Percentiles rank a stretch among this genome's conserved stretches.
Evolutionary conservation across 2,797 vertebrate genomes (phyloP).

Genomic region (Hypotaenidia philippensis): DNA sequence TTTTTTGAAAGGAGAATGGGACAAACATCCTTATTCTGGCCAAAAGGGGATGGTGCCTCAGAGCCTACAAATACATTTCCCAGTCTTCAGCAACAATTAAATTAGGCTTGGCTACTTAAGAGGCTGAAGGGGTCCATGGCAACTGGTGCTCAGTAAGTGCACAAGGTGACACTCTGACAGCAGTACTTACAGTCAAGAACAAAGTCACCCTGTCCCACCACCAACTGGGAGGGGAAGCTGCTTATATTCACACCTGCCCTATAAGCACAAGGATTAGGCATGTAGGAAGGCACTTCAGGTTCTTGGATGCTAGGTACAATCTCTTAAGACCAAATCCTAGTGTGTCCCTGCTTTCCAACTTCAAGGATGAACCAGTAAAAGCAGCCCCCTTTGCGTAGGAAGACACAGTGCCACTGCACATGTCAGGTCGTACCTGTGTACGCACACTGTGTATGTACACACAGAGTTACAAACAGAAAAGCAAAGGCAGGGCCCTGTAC

Average conservation of each 20-base stretch:
- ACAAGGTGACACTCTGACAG: neutral
- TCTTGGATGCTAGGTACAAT: neutral
- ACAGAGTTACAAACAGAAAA: neutral
- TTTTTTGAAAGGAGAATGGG: neutral
- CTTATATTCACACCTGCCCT: neutral
- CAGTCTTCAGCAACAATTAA: neutral
- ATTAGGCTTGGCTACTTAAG: neutral
- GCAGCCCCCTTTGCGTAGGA: neutral
- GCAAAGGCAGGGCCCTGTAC: neutral
- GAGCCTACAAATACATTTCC: neutral
- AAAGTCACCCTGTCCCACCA: neutral
- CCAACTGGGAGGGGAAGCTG: neutral
- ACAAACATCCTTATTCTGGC: slow-evolving; percentile 4
- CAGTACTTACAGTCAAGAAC: neutral
- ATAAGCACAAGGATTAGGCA: neutral
- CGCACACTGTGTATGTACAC: neutral
- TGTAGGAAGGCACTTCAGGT: neutral
- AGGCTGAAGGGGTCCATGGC: neutral
- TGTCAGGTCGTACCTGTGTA: neutral
- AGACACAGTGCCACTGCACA: neutral
- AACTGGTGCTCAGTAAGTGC: neutral
- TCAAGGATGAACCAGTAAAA: neutral
- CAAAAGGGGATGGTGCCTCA: neutral
- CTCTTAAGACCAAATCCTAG: neutral
- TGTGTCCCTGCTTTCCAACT: rapidly evolving